A percentile compares a stretch with the other conserved stretches of the same genome.
Conservation (phyloP, 1,140 invertebrate genomes). For the Phortica variegata region DNA sequence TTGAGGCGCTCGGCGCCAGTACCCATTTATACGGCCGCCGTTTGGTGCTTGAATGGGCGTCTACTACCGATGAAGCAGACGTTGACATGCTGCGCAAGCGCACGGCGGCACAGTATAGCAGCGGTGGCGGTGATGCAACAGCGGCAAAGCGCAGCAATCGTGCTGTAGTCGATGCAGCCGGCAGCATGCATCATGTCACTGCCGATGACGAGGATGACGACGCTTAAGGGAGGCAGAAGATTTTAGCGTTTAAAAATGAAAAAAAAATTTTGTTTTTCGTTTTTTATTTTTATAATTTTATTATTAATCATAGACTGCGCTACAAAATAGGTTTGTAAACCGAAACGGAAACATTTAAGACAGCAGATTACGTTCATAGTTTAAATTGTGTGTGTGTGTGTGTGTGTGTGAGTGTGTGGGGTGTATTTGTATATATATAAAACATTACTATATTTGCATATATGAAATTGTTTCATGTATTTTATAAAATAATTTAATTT, state of each 20-base stretch:
- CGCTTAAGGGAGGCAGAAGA: too few species aligned
- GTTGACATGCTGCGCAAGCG: conserved; percentile 80
- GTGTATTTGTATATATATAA: too few species aligned
- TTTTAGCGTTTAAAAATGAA: neutral
- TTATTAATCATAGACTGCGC: neutral
- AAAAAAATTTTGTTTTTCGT: too few species aligned
- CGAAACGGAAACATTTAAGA: too few species aligned
- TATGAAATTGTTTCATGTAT: too few species aligned
- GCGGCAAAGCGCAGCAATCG: conserved; percentile 33
- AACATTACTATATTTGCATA: too few species aligned
- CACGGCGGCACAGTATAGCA: conserved; percentile 63
- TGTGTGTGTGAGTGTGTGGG: too few species aligned
- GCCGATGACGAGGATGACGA: conserved; percentile 26
- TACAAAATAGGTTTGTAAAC: too few species aligned
- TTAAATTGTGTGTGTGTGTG: too few species aligned
- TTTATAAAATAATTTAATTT: too few species aligned
- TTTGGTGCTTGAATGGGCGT: conserved; percentile 94
- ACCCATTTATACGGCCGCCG: conserved; percentile 97
- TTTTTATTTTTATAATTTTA: too few species aligned
- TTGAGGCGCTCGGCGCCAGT: conserved; percentile 88
- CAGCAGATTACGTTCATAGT: too few species aligned
- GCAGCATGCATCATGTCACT: conserved; percentile 10
- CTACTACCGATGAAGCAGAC: conserved; percentile 72
- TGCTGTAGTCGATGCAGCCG: conserved; percentile 38
- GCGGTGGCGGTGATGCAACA: conserved; percentile 9